Conservation (phyloP, 2,888 invertebrate genomes). For the Xylocampa areola region DNA sequence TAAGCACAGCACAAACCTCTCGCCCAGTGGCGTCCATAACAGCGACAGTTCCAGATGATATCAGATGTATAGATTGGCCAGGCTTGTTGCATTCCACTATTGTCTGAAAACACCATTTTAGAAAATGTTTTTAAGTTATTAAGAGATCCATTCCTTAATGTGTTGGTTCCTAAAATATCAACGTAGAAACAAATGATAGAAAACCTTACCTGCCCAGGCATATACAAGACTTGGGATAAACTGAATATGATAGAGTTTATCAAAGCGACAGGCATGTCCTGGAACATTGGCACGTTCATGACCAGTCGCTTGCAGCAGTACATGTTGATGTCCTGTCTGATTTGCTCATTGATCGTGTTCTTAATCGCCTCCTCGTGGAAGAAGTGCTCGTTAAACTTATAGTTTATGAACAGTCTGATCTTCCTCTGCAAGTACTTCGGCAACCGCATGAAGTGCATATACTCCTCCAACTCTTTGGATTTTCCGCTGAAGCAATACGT, state of each 20-base stretch:
- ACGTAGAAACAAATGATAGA: not conserved
- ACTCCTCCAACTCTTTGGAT: slow-evolving; percentile 68
- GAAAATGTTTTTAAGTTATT: too few relatives aligned
- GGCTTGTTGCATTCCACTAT: slow-evolving; percentile 87
- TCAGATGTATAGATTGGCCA: slow-evolving; percentile 89
- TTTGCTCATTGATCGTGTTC: slow-evolving; percentile 77
- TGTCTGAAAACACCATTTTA: slow-evolving; percentile 68
- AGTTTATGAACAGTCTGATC: slow-evolving; percentile 71
- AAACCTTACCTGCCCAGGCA: slow-evolving; percentile 87
- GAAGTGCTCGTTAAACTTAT: slow-evolving; percentile 74
- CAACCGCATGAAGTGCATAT: slow-evolving; percentile 68
- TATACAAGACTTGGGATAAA: slow-evolving; percentile 86
- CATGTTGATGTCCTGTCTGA: slow-evolving; percentile 88
- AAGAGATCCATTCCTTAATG: too few relatives aligned
- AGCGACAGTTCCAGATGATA: slow-evolving; percentile 90
- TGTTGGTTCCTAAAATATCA: too few relatives aligned
- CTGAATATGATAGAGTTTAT: slow-evolving; percentile 86
- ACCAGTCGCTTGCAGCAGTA: slow-evolving; percentile 88
- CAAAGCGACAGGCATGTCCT: slow-evolving; percentile 84
- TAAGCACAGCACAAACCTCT: slow-evolving; percentile 81
- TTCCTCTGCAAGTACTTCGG: slow-evolving; percentile 70
- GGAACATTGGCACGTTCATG: slow-evolving; percentile 87
- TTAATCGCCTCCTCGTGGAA: slow-evolving; percentile 73
- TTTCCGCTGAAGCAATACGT: slow-evolving; percentile 69
- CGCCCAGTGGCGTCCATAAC: slow-evolving; percentile 88